phyloP scores from a whole-genome alignment of 2,888 invertebrate species.

The Oegoconia quadripuncta region DNA sequence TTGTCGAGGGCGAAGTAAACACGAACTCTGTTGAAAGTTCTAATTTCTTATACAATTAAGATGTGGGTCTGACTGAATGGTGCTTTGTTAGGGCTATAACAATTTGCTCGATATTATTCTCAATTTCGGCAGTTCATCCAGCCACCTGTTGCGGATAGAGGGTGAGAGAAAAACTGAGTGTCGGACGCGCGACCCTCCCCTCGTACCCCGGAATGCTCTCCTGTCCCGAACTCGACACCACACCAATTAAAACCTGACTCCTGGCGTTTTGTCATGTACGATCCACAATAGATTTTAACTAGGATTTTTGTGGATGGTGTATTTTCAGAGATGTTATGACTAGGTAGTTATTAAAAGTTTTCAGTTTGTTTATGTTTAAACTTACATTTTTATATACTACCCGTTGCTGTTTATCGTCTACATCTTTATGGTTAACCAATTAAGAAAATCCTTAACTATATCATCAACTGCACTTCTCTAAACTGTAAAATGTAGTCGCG shows the following conservation, averaged over 20 bases:
- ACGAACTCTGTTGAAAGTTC: slow-evolving; percentile 20
- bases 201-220: slow-evolving; percentile 17
- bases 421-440: too few relatives aligned
- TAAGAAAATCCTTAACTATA: too few relatives aligned
- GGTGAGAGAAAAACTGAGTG: slow-evolving; percentile 62
- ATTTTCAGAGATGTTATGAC: neutral
- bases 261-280: slow-evolving; percentile 47
- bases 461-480: too few relatives aligned
- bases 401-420: too few relatives aligned
- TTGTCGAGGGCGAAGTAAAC: slow-evolving; percentile 30
- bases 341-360: neutral
- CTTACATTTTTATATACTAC: too few relatives aligned
- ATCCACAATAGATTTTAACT: neutral
- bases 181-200: slow-evolving; percentile 32
- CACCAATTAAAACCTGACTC: slow-evolving; percentile 67
- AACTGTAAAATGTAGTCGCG: too few relatives aligned
- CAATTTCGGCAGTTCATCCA: slow-evolving; percentile 45
- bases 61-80: neutral
- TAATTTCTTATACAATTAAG: slow-evolving; percentile 4
- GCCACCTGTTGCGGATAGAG: slow-evolving; percentile 61
- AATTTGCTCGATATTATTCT: slow-evolving; percentile 22
- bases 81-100: neutral
- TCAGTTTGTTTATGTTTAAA: neutral
- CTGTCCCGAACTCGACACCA: slow-evolving; percentile 45
- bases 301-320: neutral